phyloP scores from a whole-genome alignment of 2,797 vertebrate genomes.

The Fratercula arctica region DNA sequence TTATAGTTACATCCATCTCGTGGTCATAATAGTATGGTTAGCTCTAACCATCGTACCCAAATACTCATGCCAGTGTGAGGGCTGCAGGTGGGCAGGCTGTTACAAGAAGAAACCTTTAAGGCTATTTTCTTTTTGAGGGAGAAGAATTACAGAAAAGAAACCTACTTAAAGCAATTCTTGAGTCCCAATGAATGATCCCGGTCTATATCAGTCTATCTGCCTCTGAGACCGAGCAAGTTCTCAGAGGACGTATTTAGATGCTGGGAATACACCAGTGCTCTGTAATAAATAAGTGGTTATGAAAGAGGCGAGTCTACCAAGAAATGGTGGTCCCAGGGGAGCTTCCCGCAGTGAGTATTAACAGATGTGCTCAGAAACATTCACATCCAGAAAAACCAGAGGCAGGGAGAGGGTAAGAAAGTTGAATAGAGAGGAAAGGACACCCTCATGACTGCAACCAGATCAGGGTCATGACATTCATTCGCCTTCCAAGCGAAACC shows the following conservation, averaged over 20 bases:
- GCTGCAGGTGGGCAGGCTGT: neutral
- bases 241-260: constrained; percentile 67
- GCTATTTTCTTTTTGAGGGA: neutral
- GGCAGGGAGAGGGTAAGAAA: neutral
- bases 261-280: constrained; percentile 59
- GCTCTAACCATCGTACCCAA: neutral
- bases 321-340: constrained; percentile 51
- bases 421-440: neutral
- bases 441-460: neutral
- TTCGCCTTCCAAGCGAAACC: neutral
- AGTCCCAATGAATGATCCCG: neutral
- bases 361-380: constrained; percentile 60
- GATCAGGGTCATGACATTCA: neutral
- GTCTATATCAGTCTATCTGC: constrained; percentile 27
- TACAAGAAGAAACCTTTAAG: neutral
- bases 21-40: neutral
- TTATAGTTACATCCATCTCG: neutral
- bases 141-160: neutral
- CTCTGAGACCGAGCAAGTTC: constrained; percentile 12
- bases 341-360: constrained; percentile 31
- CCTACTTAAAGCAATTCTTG: neutral
- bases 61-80: neutral
- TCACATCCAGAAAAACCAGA: neutral
- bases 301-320: constrained; percentile 53
- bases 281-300: constrained; percentile 59